Percentiles rank a stretch among this genome's conserved stretches.
Conservation (phyloP, 2,888 invertebrate genomes). For the Patella pellucida region DNA sequence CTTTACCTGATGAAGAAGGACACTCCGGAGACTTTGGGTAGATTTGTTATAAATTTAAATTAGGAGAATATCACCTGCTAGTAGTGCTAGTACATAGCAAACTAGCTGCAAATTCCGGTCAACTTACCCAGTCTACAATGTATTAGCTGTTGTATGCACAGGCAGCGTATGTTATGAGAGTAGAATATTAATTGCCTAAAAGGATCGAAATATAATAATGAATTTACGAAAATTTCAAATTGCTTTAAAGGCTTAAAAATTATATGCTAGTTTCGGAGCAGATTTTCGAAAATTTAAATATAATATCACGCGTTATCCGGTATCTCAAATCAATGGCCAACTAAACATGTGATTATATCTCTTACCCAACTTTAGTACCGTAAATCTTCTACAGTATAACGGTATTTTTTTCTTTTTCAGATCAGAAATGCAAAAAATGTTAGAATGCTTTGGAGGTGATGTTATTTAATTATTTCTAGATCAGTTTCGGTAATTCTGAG, state of each 20-base stretch:
- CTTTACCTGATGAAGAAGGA: conserved; percentile 27
- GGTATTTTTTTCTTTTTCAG: conserved; percentile 40
- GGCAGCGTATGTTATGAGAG: too few relatives aligned
- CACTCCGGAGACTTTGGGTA: conserved; percentile 47
- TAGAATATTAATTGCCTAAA: background rate
- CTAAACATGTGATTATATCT: conserved; percentile 1
- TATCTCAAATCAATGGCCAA: too few relatives aligned
- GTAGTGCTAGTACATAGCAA: too few relatives aligned
- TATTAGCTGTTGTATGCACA: too few relatives aligned
- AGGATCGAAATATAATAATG: background rate
- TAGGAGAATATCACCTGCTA: too few relatives aligned
- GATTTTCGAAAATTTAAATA: background rate
- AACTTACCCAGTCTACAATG: too few relatives aligned
- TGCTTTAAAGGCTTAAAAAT: too few relatives aligned
- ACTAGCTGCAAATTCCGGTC: too few relatives aligned
- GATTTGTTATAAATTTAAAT: too few relatives aligned
- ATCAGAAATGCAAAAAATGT: conserved; percentile 65
- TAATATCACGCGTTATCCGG: background rate
- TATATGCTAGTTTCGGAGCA: too few relatives aligned
- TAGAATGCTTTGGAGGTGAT: conserved; percentile 65
- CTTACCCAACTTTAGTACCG: background rate
- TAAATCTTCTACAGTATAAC: background rate
- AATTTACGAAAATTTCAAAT: background rate
- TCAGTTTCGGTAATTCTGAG: too few relatives aligned
- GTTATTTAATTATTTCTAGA: too few relatives aligned